Percentiles rank a stretch among this genome's conserved stretches.
Evolutionary conservation across 2,888 invertebrate species (phyloP).

Genomic region (Idaea straminata): DNA sequence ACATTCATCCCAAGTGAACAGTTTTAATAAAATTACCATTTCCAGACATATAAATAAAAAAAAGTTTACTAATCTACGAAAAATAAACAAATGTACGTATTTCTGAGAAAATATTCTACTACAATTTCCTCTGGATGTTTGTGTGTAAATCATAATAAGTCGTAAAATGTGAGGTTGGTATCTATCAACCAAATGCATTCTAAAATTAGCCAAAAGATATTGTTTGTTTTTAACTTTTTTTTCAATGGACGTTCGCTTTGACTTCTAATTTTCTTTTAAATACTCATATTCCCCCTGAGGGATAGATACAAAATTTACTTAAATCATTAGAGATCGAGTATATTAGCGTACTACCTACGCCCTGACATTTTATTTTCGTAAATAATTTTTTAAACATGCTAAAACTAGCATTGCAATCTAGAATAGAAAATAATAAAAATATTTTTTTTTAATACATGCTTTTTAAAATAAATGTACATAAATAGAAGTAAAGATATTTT

Average conservation of each 20-base stretch:
- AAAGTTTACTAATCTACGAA: not conserved
- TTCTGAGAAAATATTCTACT: not conserved
- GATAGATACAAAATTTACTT: too few relatives aligned
- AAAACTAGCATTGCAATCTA: too few relatives aligned
- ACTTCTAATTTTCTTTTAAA: not conserved
- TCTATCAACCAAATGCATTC: not conserved
- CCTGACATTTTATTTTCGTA: too few relatives aligned
- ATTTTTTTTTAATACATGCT: too few relatives aligned
- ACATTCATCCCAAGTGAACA: not conserved
- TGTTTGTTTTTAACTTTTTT: not conserved
- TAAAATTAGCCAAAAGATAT: not conserved
- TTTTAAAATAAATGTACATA: too few relatives aligned
- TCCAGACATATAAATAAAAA: not conserved
- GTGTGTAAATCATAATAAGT: not conserved
- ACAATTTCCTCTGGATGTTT: conserved; percentile 1
- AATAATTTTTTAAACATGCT: too few relatives aligned
- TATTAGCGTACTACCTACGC: too few relatives aligned
- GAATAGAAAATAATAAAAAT: too few relatives aligned
- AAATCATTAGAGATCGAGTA: too few relatives aligned
- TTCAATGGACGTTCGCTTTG: not conserved
- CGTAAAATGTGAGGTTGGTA: not conserved
- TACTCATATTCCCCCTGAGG: too few relatives aligned
- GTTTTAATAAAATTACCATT: not conserved
- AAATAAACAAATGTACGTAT: not conserved
- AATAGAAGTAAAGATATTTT: too few relatives aligned